A percentile compares a stretch with the other conserved stretches of the same genome.
phyloP scores from a whole-genome alignment of 2,113 vertebrate genomes.

The Diadophis punctatus region DNA sequence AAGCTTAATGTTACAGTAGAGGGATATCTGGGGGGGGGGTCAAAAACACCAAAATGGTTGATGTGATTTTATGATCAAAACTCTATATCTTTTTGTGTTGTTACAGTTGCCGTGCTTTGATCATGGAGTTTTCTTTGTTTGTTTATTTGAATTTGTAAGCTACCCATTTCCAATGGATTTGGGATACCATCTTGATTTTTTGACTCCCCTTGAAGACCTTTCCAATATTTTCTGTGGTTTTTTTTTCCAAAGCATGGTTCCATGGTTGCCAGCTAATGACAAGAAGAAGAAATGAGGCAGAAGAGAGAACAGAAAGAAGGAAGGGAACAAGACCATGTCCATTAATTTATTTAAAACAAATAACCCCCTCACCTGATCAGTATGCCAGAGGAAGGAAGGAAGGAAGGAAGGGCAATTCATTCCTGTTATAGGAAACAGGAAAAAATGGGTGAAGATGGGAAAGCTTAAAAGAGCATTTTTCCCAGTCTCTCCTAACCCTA shows the following conservation, averaged over 20 bases:
- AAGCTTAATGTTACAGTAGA: not conserved
- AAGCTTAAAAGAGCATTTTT: not conserved
- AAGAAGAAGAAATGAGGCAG: not conserved
- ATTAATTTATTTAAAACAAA: not conserved
- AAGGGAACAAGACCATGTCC: not conserved
- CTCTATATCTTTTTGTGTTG: not conserved
- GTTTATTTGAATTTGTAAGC: not conserved
- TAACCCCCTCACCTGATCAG: not conserved
- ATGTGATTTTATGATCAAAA: not conserved
- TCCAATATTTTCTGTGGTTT: not conserved
- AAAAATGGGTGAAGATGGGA: not conserved
- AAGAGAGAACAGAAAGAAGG: not conserved
- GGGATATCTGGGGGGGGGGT: not conserved
- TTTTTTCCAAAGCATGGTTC: not conserved
- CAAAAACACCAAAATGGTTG: not conserved
- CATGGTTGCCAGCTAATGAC: not conserved
- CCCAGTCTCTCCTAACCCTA: not conserved
- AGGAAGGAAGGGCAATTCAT: not conserved
- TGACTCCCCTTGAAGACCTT: not conserved
- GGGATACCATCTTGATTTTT: not conserved
- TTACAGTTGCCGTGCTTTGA: not conserved
- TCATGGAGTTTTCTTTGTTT: not conserved
- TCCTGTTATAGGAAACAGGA: not conserved
- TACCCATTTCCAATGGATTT: not conserved
- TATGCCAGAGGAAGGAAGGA: not conserved